phyloP scores from a whole-genome alignment of 1,140 invertebrate genomes.

The Trachymyrmex septentrionalis region DNA sequence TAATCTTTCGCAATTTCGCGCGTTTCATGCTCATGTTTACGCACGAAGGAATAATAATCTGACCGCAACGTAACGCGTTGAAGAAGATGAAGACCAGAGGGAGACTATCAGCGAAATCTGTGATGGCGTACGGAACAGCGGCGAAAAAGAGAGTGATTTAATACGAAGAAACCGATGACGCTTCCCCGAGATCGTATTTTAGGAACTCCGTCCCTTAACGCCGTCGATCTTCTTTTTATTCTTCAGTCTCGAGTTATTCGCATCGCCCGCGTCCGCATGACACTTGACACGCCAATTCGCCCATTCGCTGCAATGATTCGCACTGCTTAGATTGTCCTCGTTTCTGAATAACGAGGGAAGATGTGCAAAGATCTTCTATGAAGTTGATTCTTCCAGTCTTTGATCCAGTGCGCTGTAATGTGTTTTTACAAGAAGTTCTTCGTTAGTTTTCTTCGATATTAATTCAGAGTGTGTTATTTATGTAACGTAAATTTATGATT shows the following conservation, averaged over 20 bases:
- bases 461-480: background rate
- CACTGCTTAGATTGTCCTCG: slow-evolving; percentile 28
- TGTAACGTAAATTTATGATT: background rate
- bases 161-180: slow-evolving; percentile 45
- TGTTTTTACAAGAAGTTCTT: background rate
- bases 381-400: background rate
- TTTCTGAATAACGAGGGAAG: slow-evolving; percentile 24
- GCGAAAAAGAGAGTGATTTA: slow-evolving; percentile 13
- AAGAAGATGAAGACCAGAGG: slow-evolving; percentile 21
- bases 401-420: background rate
- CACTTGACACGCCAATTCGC: slow-evolving; percentile 75
- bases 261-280: slow-evolving; percentile 55
- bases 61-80: background rate
- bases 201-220: slow-evolving; percentile 9
- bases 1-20: slow-evolving; percentile 13
- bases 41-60: slow-evolving; percentile 34
- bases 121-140: background rate
- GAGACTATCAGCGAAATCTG: background rate
- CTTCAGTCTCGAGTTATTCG: slow-evolving; percentile 24
- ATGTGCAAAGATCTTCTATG: background rate
- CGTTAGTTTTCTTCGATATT: background rate
- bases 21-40: background rate
- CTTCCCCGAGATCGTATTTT: slow-evolving; percentile 38
- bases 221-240: background rate
- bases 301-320: slow-evolving; percentile 64